Percentiles rank a stretch among this genome's conserved stretches.
phyloP scores from a whole-genome alignment of 2,113 vertebrate species.

The Lepus timidus region DNA sequence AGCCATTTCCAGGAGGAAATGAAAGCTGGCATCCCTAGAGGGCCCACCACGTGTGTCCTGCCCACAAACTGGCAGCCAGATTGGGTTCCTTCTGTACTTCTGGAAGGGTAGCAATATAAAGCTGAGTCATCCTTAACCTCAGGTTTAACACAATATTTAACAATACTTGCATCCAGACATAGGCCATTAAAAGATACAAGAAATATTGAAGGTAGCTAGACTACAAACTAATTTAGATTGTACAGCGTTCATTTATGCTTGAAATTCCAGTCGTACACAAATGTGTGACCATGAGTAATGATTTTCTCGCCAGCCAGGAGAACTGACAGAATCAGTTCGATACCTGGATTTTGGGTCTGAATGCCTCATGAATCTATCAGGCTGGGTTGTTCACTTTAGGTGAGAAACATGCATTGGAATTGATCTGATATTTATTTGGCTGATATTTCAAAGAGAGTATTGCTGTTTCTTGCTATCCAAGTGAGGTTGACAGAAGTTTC shows the following conservation, averaged over 20 bases:
- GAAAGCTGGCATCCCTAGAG: not conserved
- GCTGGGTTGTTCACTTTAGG: conserved; percentile 95
- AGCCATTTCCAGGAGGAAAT: not conserved
- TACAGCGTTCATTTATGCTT: conserved; percentile 87
- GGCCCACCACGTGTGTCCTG: not conserved
- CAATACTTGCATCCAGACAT: conserved; percentile 84
- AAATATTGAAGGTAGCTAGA: conserved; percentile 89
- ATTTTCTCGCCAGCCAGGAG: conserved; percentile 93
- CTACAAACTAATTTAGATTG: conserved; percentile 84
- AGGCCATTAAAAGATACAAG: conserved; percentile 88
- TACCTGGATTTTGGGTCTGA: conserved; percentile 93
- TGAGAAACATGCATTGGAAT: conserved; percentile 92
- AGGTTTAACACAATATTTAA: conserved; percentile 82
- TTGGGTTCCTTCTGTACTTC: conserved; percentile 75
- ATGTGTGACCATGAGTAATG: conserved; percentile 91
- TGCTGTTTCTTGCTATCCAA: conserved; percentile 94
- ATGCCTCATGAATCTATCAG: conserved; percentile 93
- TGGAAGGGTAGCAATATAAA: conserved; percentile 80
- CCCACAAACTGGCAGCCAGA: conserved; percentile 42
- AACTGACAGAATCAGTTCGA: conserved; percentile 93
- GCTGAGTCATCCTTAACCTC: conserved; percentile 86
- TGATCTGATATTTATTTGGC: conserved; percentile 95
- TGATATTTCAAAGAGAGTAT: conserved; percentile 93
- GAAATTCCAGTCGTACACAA: conserved; percentile 93
- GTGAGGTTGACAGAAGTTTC: conserved; percentile 93